Evolutionary conservation across 2,888 invertebrate species (phyloP).

Genomic region (Lasiommata megera): DNA sequence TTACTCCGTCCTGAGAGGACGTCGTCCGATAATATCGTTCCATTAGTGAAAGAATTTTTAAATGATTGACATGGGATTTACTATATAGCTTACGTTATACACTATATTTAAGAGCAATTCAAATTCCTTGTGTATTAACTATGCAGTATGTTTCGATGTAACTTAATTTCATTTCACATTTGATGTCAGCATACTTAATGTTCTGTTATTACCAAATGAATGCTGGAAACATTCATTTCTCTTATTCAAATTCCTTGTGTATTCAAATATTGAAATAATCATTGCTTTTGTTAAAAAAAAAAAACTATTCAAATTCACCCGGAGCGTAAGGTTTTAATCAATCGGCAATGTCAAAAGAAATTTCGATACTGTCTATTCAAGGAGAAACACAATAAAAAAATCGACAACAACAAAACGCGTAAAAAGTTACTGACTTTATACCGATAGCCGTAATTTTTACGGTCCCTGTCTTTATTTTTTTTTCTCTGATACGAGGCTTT

Average conservation of each 20-base stretch:
- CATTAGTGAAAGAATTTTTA: too few relatives aligned
- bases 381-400: slow-evolving; percentile 2
- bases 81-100: too few relatives aligned
- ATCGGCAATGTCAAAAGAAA: slow-evolving; percentile 17
- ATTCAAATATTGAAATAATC: slow-evolving; percentile 6
- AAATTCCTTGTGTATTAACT: too few relatives aligned
- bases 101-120: too few relatives aligned
- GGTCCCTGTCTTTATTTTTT: slow-evolving; percentile 11
- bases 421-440: slow-evolving; percentile 21
- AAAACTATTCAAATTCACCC: slow-evolving; percentile 13
- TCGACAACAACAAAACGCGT: slow-evolving; percentile 16
- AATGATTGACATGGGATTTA: too few relatives aligned
- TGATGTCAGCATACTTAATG: too few relatives aligned
- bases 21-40: too few relatives aligned
- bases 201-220: too few relatives aligned
- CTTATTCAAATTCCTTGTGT: background rate
- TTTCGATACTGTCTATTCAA: slow-evolving; percentile 3
- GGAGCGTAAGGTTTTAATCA: slow-evolving; percentile 26
- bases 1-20: too few relatives aligned
- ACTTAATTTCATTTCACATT: too few relatives aligned
- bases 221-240: background rate
- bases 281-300: slow-evolving; percentile 8
- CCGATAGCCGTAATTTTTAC: slow-evolving; percentile 21
- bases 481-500: slow-evolving; percentile 1
- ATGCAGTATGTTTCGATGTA: too few relatives aligned